Evolutionary conservation across 2,888 invertebrate species (phyloP).

Genomic region (Sacculina carcini): DNA sequence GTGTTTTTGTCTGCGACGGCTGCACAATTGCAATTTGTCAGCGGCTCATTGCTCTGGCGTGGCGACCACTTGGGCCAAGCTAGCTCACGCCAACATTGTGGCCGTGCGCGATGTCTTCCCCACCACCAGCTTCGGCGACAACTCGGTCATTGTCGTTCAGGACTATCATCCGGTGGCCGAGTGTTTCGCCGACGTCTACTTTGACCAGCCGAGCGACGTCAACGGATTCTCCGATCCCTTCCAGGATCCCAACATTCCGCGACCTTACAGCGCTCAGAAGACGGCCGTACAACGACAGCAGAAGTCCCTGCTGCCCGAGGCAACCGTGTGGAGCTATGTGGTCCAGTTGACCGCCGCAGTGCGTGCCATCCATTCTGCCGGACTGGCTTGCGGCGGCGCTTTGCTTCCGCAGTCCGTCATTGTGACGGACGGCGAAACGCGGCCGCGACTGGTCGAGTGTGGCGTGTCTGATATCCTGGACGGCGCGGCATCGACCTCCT

Average conservation of each 20-base stretch:
- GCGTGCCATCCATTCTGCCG: too few relatives aligned
- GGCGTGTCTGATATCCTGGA: neutral
- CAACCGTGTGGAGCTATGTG: constrained; percentile 5
- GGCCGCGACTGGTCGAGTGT: neutral
- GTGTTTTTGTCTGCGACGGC: constrained; percentile 56
- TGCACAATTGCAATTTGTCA: constrained; percentile 45
- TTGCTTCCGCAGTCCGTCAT: neutral
- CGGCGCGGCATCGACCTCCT: too few relatives aligned
- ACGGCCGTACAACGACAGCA: constrained; percentile 51
- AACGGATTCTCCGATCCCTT: constrained; percentile 50
- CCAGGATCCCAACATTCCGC: constrained; percentile 50
- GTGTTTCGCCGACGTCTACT: constrained; percentile 61
- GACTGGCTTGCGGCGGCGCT: too few relatives aligned
- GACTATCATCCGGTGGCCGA: constrained; percentile 78
- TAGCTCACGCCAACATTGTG: constrained; percentile 82
- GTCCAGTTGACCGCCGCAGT: neutral
- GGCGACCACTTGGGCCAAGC: constrained; percentile 61
- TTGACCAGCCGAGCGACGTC: constrained; percentile 22
- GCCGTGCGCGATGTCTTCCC: constrained; percentile 75
- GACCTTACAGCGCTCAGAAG: constrained; percentile 55
- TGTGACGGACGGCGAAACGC: neutral
- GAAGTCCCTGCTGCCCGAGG: constrained; percentile 8
- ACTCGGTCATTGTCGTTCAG: constrained; percentile 83
- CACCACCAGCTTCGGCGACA: constrained; percentile 84
- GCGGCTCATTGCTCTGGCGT: neutral